phyloP scores from a whole-genome alignment of 2,113 vertebrate species.

The Dascyllus trimaculatus region DNA sequence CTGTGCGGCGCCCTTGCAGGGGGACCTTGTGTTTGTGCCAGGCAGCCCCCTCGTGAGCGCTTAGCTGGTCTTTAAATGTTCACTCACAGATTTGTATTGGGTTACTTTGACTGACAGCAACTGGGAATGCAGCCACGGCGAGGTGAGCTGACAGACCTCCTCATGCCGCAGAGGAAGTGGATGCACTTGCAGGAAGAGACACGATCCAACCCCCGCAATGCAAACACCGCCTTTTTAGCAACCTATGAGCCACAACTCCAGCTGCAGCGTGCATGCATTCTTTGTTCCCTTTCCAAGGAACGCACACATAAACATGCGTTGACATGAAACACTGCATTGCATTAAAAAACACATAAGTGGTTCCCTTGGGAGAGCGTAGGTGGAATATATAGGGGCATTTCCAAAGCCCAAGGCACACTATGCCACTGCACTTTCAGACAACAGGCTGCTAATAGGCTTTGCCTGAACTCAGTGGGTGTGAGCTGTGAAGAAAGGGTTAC shows the following conservation, averaged over 20 bases:
- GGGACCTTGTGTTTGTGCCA: slow-evolving; percentile 26
- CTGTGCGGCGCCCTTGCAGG: slow-evolving; percentile 33
- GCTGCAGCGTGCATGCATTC: neutral
- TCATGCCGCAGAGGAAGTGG: neutral
- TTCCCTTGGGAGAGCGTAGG: slow-evolving; percentile 50
- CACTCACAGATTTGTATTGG: slow-evolving; percentile 7
- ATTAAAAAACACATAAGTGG: slow-evolving; percentile 46
- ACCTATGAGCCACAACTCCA: neutral
- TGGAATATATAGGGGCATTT: slow-evolving; percentile 41
- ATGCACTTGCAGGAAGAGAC: slow-evolving; percentile 6
- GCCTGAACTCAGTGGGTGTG: slow-evolving; percentile 53
- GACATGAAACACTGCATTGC: slow-evolving; percentile 18
- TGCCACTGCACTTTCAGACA: slow-evolving; percentile 34
- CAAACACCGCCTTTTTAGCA: neutral
- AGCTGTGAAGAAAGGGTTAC: slow-evolving; percentile 27
- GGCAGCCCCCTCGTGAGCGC: slow-evolving; percentile 20
- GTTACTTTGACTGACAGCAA: slow-evolving; percentile 49
- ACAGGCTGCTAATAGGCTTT: slow-evolving; percentile 45
- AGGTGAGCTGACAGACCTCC: slow-evolving; percentile 2
- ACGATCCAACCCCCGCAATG: neutral
- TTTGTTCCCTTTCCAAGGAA: slow-evolving; percentile 1
- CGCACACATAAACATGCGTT: neutral
- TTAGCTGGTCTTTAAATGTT: slow-evolving; percentile 43
- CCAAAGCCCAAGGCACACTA: slow-evolving; percentile 28
- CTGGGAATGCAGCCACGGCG: slow-evolving; percentile 19